Base-by-base conservation (phyloP, 2,797 vertebrate genomes). In the Pseudocheirus occidentalis region DNA sequence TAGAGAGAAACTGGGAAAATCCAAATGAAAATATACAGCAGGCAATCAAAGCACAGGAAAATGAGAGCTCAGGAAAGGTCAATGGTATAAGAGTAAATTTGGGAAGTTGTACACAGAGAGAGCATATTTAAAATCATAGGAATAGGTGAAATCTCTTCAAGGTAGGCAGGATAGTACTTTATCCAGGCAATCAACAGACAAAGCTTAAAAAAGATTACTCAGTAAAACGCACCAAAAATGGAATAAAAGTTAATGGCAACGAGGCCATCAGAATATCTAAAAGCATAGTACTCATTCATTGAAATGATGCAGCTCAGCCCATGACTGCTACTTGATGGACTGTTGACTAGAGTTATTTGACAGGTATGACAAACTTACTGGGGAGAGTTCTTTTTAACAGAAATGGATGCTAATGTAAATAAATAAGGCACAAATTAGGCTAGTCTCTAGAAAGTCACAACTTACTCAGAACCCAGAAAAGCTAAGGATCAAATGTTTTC, bases 251-350 rank as follows among this genome's bases (percentile, higher is more conserved):
- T 94, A n/a, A 73, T 73, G 87, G 57, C 53, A 91, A 16, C 66
- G 55, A 90, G 58, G 34, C 94, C 27, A 16, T 92, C 55, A 81
- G 93, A 31, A 93, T 40, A 96, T 95, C 90, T 57, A 81, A 40
- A 93, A 96, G 94, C 40, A 90, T 54, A 66, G 66, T 73, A 90
- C 58, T 27, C 92, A 1, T 40, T 46, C 52, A 40, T 90, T 95
- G 46, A 50, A 87, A 52, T 28, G 1, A 0, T 73, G 34, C 34
- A 40, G 5, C 14, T 95, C 90, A 93, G 31, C 55, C 14, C 56
- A n/a, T n/a, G 90, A 90, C 27, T 66, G 50, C 34, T 56, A 16
- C 29, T 92, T 55, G 91, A 93, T 73, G 31, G 57, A 90, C n/a
- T 59, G 13, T 13, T 66, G 34, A 34, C n/a, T 66, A 31, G 12